phyloP scores from a whole-genome alignment of 2,888 invertebrate species.

The Scaeva pyrastri region DNA sequence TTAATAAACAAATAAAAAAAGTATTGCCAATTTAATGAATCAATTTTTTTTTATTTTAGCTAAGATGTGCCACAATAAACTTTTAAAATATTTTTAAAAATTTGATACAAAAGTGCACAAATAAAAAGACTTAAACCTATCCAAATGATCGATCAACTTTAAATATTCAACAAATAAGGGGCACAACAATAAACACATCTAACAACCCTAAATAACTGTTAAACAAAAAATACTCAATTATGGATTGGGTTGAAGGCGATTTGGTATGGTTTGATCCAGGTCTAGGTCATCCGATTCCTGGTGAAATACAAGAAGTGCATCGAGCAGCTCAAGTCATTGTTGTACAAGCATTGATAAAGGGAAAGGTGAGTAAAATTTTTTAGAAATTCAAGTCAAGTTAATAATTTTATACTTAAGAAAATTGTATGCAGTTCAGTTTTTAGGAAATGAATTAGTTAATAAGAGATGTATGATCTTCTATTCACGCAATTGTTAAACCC shows the following conservation, averaged over 20 bases:
- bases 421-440: no score
- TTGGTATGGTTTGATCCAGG: conserved; percentile 98
- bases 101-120: not conserved
- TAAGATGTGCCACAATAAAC: conserved; percentile 14
- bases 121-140: conserved; percentile 3
- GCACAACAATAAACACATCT: not conserved
- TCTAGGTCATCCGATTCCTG: conserved; percentile 94
- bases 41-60: conserved; percentile 44
- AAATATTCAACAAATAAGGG: conserved; percentile 3
- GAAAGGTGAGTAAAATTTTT: conserved; percentile 87
- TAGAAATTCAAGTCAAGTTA: not conserved
- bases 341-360: conserved; percentile 93
- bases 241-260: conserved; percentile 92
- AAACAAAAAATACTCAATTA: conserved; percentile 70
- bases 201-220: conserved; percentile 1
- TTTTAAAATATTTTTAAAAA: conserved; percentile 2
- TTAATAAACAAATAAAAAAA: no score
- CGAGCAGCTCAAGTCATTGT: conserved; percentile 95
- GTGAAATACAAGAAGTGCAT: conserved; percentile 95
- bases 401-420: no score
- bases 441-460: no score
- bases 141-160: conserved; percentile 29
- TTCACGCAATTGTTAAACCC: no score
- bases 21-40: no score
- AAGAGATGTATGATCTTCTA: no score